Conservation (phyloP, 2,113 vertebrate genomes). For the Ceyx cyanopectus region DNA sequence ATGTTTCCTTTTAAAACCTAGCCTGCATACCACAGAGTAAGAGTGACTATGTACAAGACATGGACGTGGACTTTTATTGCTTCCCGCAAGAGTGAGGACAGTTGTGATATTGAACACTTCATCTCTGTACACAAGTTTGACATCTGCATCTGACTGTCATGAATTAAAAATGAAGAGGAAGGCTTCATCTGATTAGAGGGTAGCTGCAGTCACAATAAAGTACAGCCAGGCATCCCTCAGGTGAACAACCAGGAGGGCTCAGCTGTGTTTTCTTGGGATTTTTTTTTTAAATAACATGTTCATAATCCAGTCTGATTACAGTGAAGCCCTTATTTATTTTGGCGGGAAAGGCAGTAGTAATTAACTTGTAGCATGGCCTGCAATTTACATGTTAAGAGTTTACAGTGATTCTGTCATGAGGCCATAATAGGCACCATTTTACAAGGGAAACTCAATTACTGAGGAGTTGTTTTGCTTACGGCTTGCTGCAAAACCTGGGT, state of each 20-base stretch:
- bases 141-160: neutral
- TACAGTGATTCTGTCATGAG: neutral
- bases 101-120: neutral
- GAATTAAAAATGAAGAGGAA: neutral
- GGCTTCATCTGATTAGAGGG: neutral
- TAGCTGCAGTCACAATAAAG: neutral
- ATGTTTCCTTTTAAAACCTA: neutral
- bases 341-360: neutral
- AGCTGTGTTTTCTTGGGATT: neutral
- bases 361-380: neutral
- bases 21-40: neutral
- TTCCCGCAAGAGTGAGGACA: neutral
- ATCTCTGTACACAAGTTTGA: neutral
- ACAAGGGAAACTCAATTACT: neutral
- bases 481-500: neutral
- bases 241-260: neutral
- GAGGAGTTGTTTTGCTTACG: neutral
- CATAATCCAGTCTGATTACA: neutral
- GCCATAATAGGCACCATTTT: neutral
- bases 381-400: constrained; percentile 25
- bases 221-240: neutral
- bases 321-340: neutral
- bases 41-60: neutral
- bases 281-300: neutral
- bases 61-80: neutral